Conservation (phyloP, 1,140 invertebrate genomes). For the Lerema accius region DNA sequence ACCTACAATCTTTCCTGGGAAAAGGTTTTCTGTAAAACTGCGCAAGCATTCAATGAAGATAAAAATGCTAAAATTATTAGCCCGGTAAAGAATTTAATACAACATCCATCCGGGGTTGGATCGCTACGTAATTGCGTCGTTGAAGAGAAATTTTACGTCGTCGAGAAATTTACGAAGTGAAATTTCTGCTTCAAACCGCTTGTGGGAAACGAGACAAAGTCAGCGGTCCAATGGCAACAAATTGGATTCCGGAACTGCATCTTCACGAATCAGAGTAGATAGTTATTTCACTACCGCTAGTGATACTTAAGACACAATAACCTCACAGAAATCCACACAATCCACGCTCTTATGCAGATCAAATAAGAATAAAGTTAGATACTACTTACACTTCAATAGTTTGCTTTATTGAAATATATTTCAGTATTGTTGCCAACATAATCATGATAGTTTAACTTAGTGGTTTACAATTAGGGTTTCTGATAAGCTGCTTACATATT, state of each 20-base stretch:
- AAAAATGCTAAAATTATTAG: conserved; percentile 30
- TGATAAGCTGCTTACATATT: no score
- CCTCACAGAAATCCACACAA: no score
- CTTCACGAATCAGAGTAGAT: conserved; percentile 19
- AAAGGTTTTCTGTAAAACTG: conserved; percentile 1
- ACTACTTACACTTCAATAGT: no score
- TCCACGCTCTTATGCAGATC: no score
- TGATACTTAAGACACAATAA: not conserved
- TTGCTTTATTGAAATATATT: no score
- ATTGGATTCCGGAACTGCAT: conserved; percentile 30
- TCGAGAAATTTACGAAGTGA: conserved; percentile 33
- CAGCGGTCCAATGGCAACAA: conserved; percentile 20
- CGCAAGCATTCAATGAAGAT: not conserved
- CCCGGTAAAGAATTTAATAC: conserved; percentile 32
- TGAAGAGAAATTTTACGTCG: conserved; percentile 26
- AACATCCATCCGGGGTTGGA: conserved; percentile 29
- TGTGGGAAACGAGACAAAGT: conserved; percentile 26
- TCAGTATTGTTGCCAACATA: no score
- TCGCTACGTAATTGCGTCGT: conserved; percentile 31
- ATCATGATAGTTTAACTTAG: no score
- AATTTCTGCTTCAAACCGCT: conserved; percentile 33
- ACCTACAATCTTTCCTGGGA: not conserved
- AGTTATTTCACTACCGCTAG: not conserved
- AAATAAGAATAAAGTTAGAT: no score
- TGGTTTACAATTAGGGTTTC: no score